Evolutionary conservation across 2,888 invertebrate genomes (phyloP), one percentile per base, ranked within the genome.

Genomic region (Junonia oenone): DNA sequence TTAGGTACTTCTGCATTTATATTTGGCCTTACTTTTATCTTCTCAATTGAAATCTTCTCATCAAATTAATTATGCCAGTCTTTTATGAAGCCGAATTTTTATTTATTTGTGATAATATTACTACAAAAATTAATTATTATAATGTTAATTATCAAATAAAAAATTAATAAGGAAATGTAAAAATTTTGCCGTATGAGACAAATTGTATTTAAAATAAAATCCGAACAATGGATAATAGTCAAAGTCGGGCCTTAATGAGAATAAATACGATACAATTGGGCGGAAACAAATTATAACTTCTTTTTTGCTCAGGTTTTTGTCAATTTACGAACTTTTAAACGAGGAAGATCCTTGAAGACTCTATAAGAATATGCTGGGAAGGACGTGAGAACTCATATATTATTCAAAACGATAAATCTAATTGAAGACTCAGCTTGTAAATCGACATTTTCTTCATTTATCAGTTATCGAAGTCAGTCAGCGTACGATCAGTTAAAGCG

Each of bases 311-410:
- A 13, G 13, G 31, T 56, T 56, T 55, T 59, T 52, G 46, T 53
- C 53, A 43, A 40, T 8, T 50, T 6, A 45, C 58, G 40, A 14
- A 37, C 31, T 59, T 37, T 51, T 27, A 9, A 53, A 56, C 26
- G 45, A 56, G 59, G 59, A 59, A 59, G 53, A 56, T 56, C 59
- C 59, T 59, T 59, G 59, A 56, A 47, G 9, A 50, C 40, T 50
- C 46, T 35, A 38, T 51, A 33, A 51, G 46, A 38, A 29, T 27
- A 46, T 17, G 17, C 17, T 11, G 11, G 27, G 31, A 2, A n/a
- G n/a, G n/a, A 43, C 19, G 22, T 43, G 43, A 14, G 26, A 43
- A 43, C 6, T 26, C 6, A 13, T 13, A 11, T 4, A 43, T 40
- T 15, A 29, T 17, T 11, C 29, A 29, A 46, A 29, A 31, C 5